phyloP scores from a whole-genome alignment of 30 jellyfish, hydroid and myxozoan species.

The Chironex yamaguchii region DNA sequence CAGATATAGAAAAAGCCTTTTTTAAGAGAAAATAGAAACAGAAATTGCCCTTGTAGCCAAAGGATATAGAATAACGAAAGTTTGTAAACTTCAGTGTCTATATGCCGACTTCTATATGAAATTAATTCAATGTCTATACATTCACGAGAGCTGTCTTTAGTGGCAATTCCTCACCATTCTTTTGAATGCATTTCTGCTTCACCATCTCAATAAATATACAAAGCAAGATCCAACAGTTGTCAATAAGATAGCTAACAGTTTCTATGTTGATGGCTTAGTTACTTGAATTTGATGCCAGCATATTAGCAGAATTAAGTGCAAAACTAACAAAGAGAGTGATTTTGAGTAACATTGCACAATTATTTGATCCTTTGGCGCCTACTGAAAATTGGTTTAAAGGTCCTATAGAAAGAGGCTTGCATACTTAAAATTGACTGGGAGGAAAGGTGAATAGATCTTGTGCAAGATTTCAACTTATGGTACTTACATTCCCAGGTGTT shows the following conservation, averaged over 20 bases:
- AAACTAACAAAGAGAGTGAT: not conserved
- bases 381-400: conserved; percentile 9
- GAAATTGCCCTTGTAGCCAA: conserved; percentile 19
- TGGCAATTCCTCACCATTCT: conserved; percentile 39
- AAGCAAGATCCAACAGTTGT: conserved; percentile 41
- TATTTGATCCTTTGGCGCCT: conserved; percentile 43
- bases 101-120: too few relatives aligned
- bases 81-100: too few relatives aligned
- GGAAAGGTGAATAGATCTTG: conserved; percentile 3
- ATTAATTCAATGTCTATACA: conserved; percentile 54
- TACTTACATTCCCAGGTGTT: conserved; percentile 4
- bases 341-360: conserved; percentile 20
- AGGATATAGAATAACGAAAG: conserved; percentile 1
- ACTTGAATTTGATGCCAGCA: not conserved
- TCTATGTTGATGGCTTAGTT: conserved; percentile 50
- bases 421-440: conserved; percentile 39
- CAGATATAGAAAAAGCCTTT: too few relatives aligned
- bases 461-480: not conserved
- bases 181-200: conserved; percentile 30
- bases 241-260: conserved; percentile 22
- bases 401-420: conserved; percentile 26
- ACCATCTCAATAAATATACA: conserved; percentile 47
- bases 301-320: not conserved
- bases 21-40: too few relatives aligned
- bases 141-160: conserved; percentile 44